Conservation (phyloP, 2,113 vertebrate species). For the Micromys minutus region DNA sequence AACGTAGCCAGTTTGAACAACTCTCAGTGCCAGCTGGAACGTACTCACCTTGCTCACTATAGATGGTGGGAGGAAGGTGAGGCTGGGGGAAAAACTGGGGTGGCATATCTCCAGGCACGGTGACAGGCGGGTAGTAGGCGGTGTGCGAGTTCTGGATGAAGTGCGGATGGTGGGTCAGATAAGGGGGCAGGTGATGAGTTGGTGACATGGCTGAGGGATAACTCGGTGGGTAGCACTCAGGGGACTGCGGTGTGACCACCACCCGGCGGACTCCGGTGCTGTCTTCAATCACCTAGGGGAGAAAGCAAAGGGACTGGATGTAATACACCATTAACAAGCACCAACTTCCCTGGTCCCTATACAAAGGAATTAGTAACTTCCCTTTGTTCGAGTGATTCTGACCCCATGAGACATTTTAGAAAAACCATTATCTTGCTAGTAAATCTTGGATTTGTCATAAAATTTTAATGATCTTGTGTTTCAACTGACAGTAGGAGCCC, state of each 20-base stretch:
- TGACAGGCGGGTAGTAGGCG: conserved; percentile 96
- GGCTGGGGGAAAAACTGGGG: conserved; percentile 97
- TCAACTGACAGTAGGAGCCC: background rate
- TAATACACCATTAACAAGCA: background rate
- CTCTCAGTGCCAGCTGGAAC: background rate
- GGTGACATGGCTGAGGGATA: conserved; percentile 97
- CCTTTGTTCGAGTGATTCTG: conserved; percentile 8
- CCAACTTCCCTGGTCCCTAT: no score
- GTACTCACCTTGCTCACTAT: conserved; percentile 94
- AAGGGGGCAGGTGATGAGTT: conserved; percentile 95
- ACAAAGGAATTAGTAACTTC: background rate
- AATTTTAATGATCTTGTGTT: background rate
- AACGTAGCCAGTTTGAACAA: background rate
- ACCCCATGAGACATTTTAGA: conserved; percentile 1
- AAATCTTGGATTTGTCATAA: background rate
- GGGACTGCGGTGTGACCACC: conserved; percentile 97
- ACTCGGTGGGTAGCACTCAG: conserved; percentile 96
- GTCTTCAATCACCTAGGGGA: conserved; percentile 95
- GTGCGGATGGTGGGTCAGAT: conserved; percentile 94
- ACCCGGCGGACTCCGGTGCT: conserved; percentile 96
- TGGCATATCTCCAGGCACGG: conserved; percentile 93
- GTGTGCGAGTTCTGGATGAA: conserved; percentile 96
- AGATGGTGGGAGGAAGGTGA: conserved; percentile 95
- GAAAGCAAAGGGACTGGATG: conserved; percentile 54
- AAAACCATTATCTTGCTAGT: background rate